Conservation (phyloP, 2,888 invertebrate species). For the Callinectes sapidus region DNA sequence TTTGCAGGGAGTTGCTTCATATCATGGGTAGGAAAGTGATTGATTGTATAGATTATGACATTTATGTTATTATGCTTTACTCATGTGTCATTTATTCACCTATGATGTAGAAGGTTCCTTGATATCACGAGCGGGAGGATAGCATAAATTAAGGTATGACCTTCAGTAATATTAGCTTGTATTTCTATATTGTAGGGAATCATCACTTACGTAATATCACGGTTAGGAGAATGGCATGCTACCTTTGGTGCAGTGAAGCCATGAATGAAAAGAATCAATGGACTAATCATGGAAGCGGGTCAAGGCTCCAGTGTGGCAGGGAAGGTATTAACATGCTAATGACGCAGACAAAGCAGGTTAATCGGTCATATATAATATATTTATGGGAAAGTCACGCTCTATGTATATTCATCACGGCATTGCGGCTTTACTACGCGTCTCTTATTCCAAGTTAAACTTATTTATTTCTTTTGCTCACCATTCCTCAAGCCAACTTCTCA, state of each 20-base stretch:
- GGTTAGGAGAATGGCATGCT: background rate
- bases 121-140: no score
- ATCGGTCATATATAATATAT: background rate
- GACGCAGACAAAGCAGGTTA: background rate
- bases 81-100: no score
- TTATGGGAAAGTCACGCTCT: background rate
- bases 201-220: no score
- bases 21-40: no score
- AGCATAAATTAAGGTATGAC: no score
- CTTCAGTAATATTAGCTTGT: no score
- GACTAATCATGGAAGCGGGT: background rate
- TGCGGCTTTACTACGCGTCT: background rate
- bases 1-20: no score
- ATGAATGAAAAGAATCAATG: background rate
- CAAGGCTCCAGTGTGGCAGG: background rate
- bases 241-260: background rate
- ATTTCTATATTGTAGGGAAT: no score
- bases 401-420: background rate
- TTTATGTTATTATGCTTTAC: no score
- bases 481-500: background rate
- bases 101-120: no score
- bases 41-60: no score
- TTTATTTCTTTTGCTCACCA: background rate
- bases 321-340: constrained; percentile 1
- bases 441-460: background rate